These are phyloP conservation scores for Pachliopta kotzebuea DNA, from an alignment of 2,888 invertebrate species.

Conservation along the genomic window DNA sequence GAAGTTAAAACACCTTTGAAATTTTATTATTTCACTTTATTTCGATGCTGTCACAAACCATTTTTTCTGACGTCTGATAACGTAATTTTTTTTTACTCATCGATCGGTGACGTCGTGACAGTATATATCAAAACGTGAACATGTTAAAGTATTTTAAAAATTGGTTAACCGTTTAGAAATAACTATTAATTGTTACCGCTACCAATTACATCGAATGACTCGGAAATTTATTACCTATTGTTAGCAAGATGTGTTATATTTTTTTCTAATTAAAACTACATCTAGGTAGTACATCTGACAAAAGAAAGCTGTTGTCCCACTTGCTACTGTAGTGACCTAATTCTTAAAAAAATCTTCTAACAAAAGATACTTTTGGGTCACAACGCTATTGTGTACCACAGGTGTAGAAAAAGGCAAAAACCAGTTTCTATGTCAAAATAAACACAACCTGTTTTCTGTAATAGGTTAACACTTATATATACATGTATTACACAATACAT, in stretches of 20 bases:
- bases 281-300: neutral
- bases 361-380: constrained; percentile 17
- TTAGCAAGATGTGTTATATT: neutral
- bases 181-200: neutral
- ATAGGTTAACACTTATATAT: too few relatives aligned
- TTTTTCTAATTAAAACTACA: neutral
- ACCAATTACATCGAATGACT: neutral
- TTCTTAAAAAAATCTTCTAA: constrained; percentile 9
- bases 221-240: neutral
- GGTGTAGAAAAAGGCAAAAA: neutral
- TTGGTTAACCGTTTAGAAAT: neutral
- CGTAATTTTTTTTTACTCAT: too few relatives aligned
- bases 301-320: constrained; percentile 1
- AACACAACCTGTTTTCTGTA: neutral
- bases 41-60: too few relatives aligned
- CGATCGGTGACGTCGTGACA: too few relatives aligned
- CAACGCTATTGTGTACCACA: neutral
- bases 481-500: too few relatives aligned
- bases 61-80: too few relatives aligned
- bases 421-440: neutral
- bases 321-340: constrained; percentile 3
- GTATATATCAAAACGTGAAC: too few relatives aligned
- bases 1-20: too few relatives aligned
- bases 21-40: too few relatives aligned
- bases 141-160: neutral